phyloP scores from a whole-genome alignment of 2,797 vertebrate genomes.

The Falco berigora region DNA sequence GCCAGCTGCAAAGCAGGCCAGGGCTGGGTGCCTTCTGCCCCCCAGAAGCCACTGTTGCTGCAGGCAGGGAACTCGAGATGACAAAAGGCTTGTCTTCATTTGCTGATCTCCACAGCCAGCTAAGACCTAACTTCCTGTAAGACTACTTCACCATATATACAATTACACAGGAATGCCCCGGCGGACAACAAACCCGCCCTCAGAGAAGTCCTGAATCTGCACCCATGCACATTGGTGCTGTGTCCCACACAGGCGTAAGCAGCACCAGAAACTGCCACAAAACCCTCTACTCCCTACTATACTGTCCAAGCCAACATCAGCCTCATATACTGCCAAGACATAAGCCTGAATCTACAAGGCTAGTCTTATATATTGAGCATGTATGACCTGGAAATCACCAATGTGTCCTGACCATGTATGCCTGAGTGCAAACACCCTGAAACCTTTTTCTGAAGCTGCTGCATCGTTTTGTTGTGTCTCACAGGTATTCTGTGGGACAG shows the following conservation, averaged over 20 bases:
- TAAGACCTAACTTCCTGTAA: not conserved
- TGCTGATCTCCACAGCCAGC: not conserved
- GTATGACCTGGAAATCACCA: not conserved
- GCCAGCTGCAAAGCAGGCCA: not conserved
- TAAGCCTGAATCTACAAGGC: not conserved
- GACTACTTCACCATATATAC: not conserved
- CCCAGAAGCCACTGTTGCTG: not conserved
- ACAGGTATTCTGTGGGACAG: not conserved
- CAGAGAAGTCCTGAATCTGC: not conserved
- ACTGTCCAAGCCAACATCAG: not conserved
- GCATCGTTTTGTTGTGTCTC: not conserved
- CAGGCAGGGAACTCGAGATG: not conserved
- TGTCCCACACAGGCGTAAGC: not conserved
- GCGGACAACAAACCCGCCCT: not conserved
- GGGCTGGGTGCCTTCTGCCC: not conserved
- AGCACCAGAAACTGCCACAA: not conserved
- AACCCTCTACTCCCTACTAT: not conserved
- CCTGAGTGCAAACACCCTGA: not conserved
- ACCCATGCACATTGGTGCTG: rapidly evolving
- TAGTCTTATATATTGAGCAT: not conserved
- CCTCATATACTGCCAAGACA: not conserved
- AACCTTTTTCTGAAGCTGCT: not conserved
- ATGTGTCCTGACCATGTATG: rapidly evolving
- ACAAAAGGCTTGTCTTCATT: not conserved
- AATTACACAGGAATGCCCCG: not conserved